Base-by-base conservation (phyloP, 2,888 invertebrate species). In the Kuschelorhynchus macadamiae region DNA sequence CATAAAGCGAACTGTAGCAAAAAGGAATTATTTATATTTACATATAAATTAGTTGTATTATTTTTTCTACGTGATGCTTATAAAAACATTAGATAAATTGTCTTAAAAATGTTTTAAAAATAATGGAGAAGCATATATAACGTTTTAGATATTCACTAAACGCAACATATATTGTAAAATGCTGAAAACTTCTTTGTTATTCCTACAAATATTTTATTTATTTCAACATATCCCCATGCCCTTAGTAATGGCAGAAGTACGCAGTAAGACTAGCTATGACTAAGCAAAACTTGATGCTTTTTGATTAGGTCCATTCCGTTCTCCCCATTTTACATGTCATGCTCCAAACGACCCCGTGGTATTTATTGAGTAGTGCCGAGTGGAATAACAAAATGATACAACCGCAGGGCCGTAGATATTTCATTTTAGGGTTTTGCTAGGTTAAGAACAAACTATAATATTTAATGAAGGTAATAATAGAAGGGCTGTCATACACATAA, bases 191-290 rank as follows among this genome's bases (percentile, higher is more conserved):
- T n/a, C n/a, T n/a, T n/a, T n/a, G n/a, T n/a, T n/a, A n/a, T n/a
- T n/a, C n/a, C n/a, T n/a, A n/a, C n/a, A n/a, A n/a, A n/a, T n/a
- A n/a, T n/a, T n/a, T n/a, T n/a, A n/a, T n/a, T n/a, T n/a, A n/a
- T n/a, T n/a, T n/a, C 36, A 30, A 16, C 17, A 42, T 41, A 41
- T 50, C 42, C 17, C 32, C 18, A 42, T 61, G 30, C 49, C 49
- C 60, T 30, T 16, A 25, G 21, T 41, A 18, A 17, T 30, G 61
- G 42, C 50, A 52, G 11, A 20, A 55, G 42, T 30, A 41, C 9
- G 9, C 41, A 55, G 52, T 49, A 64, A 50, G 56, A 57, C 64
- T 56, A 57, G 32, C 57, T 32, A 41, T 64, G 64, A 64, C 64
- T 39, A 57, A 57, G 64, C 64, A 57, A 30, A 42, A 64, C 32